Evolutionary conservation across 2,888 invertebrate species (phyloP).

Genomic region (Thymelicus acteon): DNA sequence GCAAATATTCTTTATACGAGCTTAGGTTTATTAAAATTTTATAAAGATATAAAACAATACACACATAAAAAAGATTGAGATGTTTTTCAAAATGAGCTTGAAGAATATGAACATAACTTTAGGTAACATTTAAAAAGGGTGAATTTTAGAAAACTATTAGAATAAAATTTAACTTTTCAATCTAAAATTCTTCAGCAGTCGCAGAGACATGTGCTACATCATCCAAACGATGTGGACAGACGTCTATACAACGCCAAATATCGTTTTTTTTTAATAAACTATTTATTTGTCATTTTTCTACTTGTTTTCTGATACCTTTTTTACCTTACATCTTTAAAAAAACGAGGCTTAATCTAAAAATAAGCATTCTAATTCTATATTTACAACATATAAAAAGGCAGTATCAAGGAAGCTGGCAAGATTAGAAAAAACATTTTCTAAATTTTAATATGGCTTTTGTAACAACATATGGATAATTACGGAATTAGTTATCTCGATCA

Average conservation of each 20-base stretch:
- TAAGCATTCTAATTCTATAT: conserved; percentile 61
- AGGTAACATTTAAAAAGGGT: conserved; percentile 4
- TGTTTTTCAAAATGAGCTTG: neutral
- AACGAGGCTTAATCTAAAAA: conserved; percentile 30
- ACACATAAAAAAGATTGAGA: neutral
- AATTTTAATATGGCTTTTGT: conserved; percentile 82
- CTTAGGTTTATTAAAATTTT: neutral
- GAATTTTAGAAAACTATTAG: neutral
- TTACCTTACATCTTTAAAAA: conserved; percentile 1
- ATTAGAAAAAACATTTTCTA: conserved; percentile 79
- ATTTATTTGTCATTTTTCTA: neutral
- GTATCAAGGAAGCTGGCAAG: conserved; percentile 83
- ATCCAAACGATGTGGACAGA: conserved; percentile 77
- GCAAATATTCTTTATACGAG: conserved; percentile 39
- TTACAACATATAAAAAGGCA: conserved; percentile 78
- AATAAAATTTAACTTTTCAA: neutral
- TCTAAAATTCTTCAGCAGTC: conserved; percentile 54
- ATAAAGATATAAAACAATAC: neutral
- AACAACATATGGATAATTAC: conserved; percentile 64
- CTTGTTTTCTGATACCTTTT: neutral
- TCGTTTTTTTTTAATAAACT: neutral
- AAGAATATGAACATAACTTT: neutral
- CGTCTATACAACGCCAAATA: conserved; percentile 72
- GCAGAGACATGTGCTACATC: conserved; percentile 83
- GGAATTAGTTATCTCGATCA: conserved; percentile 46